phyloP scores from a whole-genome alignment of 1,140 invertebrate genomes.

The Philopotamus ludificatus region DNA sequence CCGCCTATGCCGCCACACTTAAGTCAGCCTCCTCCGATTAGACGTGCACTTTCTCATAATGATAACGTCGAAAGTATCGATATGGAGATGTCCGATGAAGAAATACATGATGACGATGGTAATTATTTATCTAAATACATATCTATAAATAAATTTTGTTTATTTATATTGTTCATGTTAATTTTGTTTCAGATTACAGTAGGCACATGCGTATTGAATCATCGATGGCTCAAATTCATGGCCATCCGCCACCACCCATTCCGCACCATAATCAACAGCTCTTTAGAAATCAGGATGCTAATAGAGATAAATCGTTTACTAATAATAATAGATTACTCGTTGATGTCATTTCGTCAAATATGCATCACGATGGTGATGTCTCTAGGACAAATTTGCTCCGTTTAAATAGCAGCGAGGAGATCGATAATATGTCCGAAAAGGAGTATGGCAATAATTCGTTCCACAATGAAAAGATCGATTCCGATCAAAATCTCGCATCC shows the following conservation, averaged over 20 bases:
- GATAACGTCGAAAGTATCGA: constrained; percentile 57
- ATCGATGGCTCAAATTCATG: constrained; percentile 32
- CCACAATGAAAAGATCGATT: constrained; percentile 5
- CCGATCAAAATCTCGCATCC: constrained; percentile 13
- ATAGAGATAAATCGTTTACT: constrained; percentile 24
- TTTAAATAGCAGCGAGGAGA: constrained; percentile 14
- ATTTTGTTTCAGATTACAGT: constrained; percentile 32
- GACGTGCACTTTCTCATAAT: constrained; percentile 40
- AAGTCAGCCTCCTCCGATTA: constrained; percentile 4
- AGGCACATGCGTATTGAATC: constrained; percentile 27
- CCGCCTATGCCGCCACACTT: constrained; percentile 11
- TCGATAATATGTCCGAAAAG: constrained; percentile 7
- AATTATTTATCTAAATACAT: background rate
- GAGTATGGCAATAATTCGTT: background rate
- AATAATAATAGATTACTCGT: constrained; percentile 28
- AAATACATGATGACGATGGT: constrained; percentile 41
- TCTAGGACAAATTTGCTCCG: constrained; percentile 24
- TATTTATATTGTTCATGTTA: background rate
- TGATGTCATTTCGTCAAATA: background rate
- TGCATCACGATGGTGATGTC: background rate
- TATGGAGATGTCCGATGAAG: constrained; percentile 56
- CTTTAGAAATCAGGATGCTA: constrained; percentile 20
- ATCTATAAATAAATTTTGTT: background rate
- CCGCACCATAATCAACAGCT: constrained; percentile 22
- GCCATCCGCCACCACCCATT: constrained; percentile 20